Base-by-base conservation (phyloP, 2,797 vertebrate species). In the Lepus townsendii region DNA sequence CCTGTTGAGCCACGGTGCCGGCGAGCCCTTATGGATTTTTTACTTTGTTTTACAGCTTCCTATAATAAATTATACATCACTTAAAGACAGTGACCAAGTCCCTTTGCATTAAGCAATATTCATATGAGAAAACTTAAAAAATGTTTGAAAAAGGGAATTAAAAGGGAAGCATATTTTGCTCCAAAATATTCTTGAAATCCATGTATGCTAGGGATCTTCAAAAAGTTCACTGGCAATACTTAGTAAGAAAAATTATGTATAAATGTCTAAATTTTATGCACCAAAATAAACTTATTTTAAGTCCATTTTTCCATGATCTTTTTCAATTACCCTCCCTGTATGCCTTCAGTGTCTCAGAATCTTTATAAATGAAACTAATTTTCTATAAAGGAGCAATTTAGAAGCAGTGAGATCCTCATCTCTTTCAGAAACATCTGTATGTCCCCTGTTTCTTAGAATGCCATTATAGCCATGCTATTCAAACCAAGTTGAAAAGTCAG, bases 301-400 rank as follows among this genome's bases (percentile, higher is more conserved):
- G 54, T 57, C 54, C 19, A 57, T 57, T 57, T 57, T 57, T 14
- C 54, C 17, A 57, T 14, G 19, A 57, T 57, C 54, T 57, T 57
- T 57, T 57, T 57, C 2, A 57, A 57, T 57, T 57, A 57, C 54
- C 42, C 42, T 42, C 42, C 42, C 54, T 57, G 54, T 19, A 57
- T 38, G 6, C 42, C 38, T 17, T 54, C 30, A 80, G 11, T 76
- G 24, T 1, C 76, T 66, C 17, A 83, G 65, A 76, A 87, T 91
- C 60, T 92, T 35, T 83, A 14, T 71, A 78, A 93, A 91, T 57
- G 35, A 92, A 87, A 26, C 27, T 69, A 79, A 69, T 24, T 72
- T 24, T 17, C 12, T 68, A 24, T 30, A 88, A 76, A 95, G 7
- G 62, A 90, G 3, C 11, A 72, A 83, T 66, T n/a, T 84, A 60